These are phyloP conservation scores for Lacerta bilineata DNA, from an alignment of 2,797 vertebrate species.

Conservation along the genomic window DNA sequence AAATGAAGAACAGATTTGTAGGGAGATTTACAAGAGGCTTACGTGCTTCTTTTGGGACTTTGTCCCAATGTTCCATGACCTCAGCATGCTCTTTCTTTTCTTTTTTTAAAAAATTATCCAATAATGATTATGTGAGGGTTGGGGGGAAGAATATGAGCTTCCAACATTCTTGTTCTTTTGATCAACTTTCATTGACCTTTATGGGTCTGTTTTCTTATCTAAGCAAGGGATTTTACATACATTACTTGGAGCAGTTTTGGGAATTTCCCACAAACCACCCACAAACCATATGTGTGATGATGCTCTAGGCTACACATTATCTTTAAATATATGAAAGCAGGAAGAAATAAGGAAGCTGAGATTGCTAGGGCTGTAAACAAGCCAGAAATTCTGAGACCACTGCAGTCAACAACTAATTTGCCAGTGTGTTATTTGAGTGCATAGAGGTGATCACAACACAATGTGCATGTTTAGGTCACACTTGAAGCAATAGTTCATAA, in stretches of 20 bases:
- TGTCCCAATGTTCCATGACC: background rate
- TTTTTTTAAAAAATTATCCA: background rate
- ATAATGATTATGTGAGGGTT: background rate
- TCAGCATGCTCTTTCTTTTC: background rate
- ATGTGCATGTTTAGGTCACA: background rate
- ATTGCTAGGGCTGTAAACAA: background rate
- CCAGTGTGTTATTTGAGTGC: background rate
- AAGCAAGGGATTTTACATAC: background rate
- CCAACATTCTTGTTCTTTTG: slow-evolving; percentile 1
- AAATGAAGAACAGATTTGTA: background rate
- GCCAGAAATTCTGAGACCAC: background rate
- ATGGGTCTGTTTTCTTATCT: background rate
- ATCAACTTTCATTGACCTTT: background rate
- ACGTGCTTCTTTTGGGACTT: slow-evolving; percentile 1
- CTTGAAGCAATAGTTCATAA: background rate
- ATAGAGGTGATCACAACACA: background rate
- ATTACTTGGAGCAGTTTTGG: background rate
- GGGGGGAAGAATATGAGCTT: background rate
- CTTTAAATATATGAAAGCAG: slow-evolving; percentile 23
- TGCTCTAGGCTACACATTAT: slow-evolving; percentile 6
- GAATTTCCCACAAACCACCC: slow-evolving; percentile 9
- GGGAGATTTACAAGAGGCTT: background rate
- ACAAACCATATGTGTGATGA: slow-evolving; percentile 12
- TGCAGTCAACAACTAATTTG: background rate
- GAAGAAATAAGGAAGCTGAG: background rate